Evolutionary conservation across 2,888 invertebrate species (phyloP).

Genomic region (Pogonocherus hispidulus): DNA sequence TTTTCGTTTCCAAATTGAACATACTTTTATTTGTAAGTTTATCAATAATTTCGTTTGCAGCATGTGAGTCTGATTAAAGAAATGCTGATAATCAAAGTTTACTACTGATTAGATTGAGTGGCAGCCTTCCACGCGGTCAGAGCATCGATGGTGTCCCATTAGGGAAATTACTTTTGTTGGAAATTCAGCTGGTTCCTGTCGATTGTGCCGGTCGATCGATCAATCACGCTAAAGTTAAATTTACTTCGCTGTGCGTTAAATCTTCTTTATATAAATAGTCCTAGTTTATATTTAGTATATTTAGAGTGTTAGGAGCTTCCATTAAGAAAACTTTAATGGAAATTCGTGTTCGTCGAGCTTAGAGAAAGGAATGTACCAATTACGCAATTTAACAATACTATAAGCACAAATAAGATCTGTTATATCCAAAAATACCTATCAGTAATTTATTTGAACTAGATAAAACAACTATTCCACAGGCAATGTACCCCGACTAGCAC

Average conservation of each 20-base stretch:
- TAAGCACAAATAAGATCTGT: no score
- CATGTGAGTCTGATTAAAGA: not conserved
- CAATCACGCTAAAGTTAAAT: slow-evolving; percentile 19
- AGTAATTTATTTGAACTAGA: no score
- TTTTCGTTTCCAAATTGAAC: no score
- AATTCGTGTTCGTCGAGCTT: no score
- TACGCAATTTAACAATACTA: no score
- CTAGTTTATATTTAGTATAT: slow-evolving; percentile 2
- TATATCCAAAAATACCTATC: no score
- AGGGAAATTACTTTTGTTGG: slow-evolving; percentile 25
- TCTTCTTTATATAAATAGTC: slow-evolving; percentile 1
- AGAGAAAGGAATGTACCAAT: no score
- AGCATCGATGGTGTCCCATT: slow-evolving; percentile 21
- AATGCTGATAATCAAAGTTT: slow-evolving; percentile 5
- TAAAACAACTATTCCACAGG: no score
- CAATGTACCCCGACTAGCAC: no score
- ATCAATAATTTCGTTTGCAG: not conserved
- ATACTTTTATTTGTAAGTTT: no score
- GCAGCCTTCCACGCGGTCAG: not conserved
- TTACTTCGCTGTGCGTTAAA: not conserved
- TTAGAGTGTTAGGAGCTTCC: not conserved
- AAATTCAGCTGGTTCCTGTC: slow-evolving; percentile 29
- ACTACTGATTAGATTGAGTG: slow-evolving; percentile 1
- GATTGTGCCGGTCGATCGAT: slow-evolving; percentile 16
- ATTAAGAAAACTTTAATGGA: no score